phyloP scores from a whole-genome alignment of 2,888 invertebrate genomes.

The Mimas tiliae region DNA sequence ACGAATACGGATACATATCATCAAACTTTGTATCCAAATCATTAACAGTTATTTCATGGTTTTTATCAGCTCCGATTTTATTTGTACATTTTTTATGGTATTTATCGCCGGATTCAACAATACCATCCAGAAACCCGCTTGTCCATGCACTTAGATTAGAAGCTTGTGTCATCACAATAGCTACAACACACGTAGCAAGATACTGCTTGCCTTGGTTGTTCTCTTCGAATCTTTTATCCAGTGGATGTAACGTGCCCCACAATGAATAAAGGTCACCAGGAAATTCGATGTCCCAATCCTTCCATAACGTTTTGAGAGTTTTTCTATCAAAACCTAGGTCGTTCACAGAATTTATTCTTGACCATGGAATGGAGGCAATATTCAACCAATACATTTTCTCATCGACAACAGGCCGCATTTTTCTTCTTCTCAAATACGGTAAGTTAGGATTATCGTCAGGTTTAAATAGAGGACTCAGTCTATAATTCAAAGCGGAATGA shows the following conservation, averaged over 20 bases:
- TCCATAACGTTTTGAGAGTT: conserved; percentile 80
- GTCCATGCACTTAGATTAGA: conserved; percentile 87
- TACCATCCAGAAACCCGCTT: conserved; percentile 85
- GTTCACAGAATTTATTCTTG: conserved; percentile 64
- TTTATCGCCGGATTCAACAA: conserved; percentile 84
- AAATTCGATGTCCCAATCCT: conserved; percentile 88
- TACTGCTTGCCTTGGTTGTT: conserved; percentile 86
- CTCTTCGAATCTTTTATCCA: conserved; percentile 81
- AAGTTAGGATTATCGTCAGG: conserved; percentile 71
- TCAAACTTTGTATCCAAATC: conserved; percentile 83
- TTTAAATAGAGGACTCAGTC: conserved; percentile 73
- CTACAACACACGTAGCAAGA: conserved; percentile 85
- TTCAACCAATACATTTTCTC: conserved; percentile 81
- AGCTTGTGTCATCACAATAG: conserved; percentile 83
- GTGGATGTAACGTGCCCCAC: conserved; percentile 87
- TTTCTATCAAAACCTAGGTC: conserved; percentile 67
- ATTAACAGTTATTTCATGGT: conserved; percentile 84
- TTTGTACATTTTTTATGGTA: conserved; percentile 82
- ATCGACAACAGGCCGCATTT: conserved; percentile 62
- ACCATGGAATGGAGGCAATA: conserved; percentile 73
- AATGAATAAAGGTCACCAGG: conserved; percentile 88
- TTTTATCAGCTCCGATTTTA: conserved; percentile 67
- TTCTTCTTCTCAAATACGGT: conserved; percentile 63
- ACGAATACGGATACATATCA: conserved; percentile 84
- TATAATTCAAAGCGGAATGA: conserved; percentile 69